Evolutionary conservation across 2,888 invertebrate species (phyloP).

Genomic region (Aspidiotus destructor): DNA sequence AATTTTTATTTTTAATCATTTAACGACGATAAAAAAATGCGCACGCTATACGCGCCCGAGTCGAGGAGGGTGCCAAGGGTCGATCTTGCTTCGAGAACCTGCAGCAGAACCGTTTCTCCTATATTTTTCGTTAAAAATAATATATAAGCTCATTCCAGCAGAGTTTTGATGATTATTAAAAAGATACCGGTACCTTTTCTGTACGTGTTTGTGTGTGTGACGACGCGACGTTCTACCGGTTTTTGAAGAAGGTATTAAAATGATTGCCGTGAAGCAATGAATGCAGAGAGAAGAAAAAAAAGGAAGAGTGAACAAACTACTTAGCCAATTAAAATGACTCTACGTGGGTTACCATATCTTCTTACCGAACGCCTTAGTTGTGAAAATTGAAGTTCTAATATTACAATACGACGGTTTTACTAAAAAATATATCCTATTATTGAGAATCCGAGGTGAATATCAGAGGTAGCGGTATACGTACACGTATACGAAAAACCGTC

Average conservation of each 20-base stretch:
- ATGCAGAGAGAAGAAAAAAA: background rate
- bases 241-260: conserved; percentile 3
- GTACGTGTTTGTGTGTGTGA: background rate
- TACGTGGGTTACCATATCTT: conserved; percentile 1
- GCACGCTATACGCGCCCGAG: background rate
- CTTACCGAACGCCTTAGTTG: background rate
- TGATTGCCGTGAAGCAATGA: background rate
- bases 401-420: background rate
- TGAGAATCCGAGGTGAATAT: no score
- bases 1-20: conserved; percentile 1
- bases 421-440: no score
- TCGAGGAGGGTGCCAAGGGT: no score
- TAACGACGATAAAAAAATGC: background rate
- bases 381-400: background rate
- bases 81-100: background rate
- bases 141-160: background rate
- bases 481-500: no score
- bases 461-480: no score
- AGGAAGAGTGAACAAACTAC: conserved; percentile 6
- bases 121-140: background rate
- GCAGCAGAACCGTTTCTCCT: background rate
- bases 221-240: background rate
- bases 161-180: conserved; percentile 8
- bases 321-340: conserved; percentile 11
- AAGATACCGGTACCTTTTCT: background rate